These are phyloP conservation scores for Rhopalosiphum padi DNA, from an alignment of 1,140 invertebrate genomes.

Conservation along the genomic window DNA sequence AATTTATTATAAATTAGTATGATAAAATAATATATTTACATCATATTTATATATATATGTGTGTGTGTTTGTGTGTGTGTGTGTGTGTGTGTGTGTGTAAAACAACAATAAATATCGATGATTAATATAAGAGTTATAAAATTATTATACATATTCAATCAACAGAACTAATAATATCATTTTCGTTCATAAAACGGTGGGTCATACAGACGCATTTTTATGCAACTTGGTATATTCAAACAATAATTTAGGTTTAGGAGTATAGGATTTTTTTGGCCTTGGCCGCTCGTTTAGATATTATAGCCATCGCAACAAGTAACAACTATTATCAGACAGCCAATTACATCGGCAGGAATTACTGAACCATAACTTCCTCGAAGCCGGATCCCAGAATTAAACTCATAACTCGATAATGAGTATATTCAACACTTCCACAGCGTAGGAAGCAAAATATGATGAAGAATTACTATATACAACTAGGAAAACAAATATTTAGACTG, in stretches of 20 bases:
- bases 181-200: background rate
- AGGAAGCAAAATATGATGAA: background rate
- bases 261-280: background rate
- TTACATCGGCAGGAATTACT: background rate
- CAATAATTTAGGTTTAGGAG: background rate
- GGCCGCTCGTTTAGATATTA: conserved; percentile 22
- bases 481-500: background rate
- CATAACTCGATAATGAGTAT: background rate
- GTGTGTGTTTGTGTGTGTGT: background rate
- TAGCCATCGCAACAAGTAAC: background rate
- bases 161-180: background rate
- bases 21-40: background rate
- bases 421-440: background rate
- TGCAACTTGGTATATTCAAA: background rate
- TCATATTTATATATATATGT: too few relatives aligned
- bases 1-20: background rate
- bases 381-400: background rate
- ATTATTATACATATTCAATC: background rate
- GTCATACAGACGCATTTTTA: background rate
- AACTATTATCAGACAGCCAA: background rate
- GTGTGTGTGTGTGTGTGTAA: background rate
- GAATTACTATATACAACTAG: background rate
- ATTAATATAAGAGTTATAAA: background rate
- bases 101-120: background rate
- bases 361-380: background rate